Percentiles rank a stretch among this genome's conserved stretches.
Evolutionary conservation across 2,797 vertebrate genomes (phyloP).

Genomic region (Pterois miles): DNA sequence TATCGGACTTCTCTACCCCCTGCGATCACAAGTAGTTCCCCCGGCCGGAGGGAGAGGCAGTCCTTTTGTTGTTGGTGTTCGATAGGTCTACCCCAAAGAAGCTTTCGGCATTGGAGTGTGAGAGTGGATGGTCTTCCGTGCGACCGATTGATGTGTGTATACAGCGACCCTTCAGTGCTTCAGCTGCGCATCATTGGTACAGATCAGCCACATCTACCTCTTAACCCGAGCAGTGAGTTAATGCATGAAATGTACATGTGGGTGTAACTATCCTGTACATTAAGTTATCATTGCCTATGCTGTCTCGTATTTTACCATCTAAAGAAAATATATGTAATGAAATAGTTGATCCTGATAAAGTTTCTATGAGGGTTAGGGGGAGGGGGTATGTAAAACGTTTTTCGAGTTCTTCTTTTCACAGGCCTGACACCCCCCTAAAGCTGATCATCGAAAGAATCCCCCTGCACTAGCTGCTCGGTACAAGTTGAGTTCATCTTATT

Average conservation of each 20-base stretch:
- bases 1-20: conserved; percentile 69
- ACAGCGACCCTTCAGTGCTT: conserved; percentile 56
- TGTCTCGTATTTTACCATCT: conserved; percentile 15
- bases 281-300: conserved; percentile 22
- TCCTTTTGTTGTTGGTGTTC: conserved; percentile 67
- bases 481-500: conserved; percentile 65
- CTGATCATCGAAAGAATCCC: conserved; percentile 67
- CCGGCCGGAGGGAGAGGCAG: conserved; percentile 66
- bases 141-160: conserved; percentile 58
- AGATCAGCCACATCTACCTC: conserved; percentile 73
- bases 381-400: conserved; percentile 74
- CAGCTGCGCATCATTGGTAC: conserved; percentile 60
- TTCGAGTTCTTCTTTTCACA: conserved; percentile 84
- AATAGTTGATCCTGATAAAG: conserved; percentile 7
- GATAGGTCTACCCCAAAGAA: conserved; percentile 76
- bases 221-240: conserved; percentile 77
- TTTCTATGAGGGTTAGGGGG: conserved; percentile 19
- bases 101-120: conserved; percentile 71
- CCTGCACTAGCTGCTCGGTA: conserved; percentile 58
- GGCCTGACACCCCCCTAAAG: conserved; percentile 73
- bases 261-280: conserved; percentile 80
- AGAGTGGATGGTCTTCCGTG: conserved; percentile 73
- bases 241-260: conserved; percentile 81
- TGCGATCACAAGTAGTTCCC: conserved; percentile 77
- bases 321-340: background rate